phyloP scores from a whole-genome alignment of 2,113 vertebrate species.

The Sander lucioperca region DNA sequence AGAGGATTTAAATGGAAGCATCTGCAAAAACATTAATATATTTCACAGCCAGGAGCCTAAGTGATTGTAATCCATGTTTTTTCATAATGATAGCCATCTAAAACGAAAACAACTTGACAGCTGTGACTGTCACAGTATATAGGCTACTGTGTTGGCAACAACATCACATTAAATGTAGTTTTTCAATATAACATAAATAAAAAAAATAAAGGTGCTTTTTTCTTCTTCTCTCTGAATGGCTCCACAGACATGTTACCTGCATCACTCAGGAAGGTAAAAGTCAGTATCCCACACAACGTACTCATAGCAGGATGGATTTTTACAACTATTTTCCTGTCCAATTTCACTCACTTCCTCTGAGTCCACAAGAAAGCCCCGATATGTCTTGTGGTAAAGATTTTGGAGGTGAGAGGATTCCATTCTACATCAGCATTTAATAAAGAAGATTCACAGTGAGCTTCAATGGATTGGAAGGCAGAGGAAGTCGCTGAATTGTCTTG shows the following conservation, averaged over 20 bases:
- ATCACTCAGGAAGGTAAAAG: not conserved
- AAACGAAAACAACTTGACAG: conserved; percentile 11
- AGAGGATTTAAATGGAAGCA: conserved; percentile 15
- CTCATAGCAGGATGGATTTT: not conserved
- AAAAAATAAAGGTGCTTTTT: not conserved
- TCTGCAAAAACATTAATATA: conserved; percentile 13
- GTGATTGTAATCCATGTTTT: conserved; percentile 31
- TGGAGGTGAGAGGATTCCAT: conserved; percentile 14
- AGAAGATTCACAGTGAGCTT: not conserved
- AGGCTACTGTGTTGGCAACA: too few species aligned
- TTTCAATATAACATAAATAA: conserved; percentile 3
- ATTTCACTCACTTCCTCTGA: conserved; percentile 17
- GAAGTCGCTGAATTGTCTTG: not conserved
- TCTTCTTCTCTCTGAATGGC: not conserved
- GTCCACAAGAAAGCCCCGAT: conserved; percentile 11
- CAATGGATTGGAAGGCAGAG: not conserved
- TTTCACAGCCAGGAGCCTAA: not conserved
- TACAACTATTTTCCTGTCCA: conserved; percentile 38
- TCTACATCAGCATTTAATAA: not conserved
- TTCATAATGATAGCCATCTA: conserved; percentile 4
- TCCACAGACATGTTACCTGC: not conserved
- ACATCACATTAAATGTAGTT: not conserved
- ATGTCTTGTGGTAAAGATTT: conserved; percentile 1
- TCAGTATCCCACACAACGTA: not conserved
- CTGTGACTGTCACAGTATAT: not conserved